Evolutionary conservation across 2,797 vertebrate genomes (phyloP), one percentile per base, ranked within the genome.

Genomic region (Gouania willdenowi): DNA sequence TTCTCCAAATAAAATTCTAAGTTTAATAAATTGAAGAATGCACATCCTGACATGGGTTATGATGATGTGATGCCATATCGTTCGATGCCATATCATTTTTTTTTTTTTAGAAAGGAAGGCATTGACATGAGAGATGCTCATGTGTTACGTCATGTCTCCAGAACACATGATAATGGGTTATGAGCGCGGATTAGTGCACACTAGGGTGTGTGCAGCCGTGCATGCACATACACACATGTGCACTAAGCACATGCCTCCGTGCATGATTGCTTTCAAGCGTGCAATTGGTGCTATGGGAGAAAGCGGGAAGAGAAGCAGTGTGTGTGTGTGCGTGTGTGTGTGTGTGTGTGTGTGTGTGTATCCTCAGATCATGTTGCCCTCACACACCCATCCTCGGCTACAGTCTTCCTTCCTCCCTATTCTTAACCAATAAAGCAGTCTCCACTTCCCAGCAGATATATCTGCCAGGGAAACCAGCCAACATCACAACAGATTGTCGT

Each of bases 141-240:
- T 35, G 62, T 53, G 71, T 75, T 84, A 78, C 77, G 70, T 84
- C 83, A 86, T 83, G 58, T 74, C 70, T 81, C 64, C 34, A 69
- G 54, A 68, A 65, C 71, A 73, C 60, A 85, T 71, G 59, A 82
- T 66, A 64, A 48, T 63, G 68, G 73, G 62, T 77, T 70, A 79
- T 44, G 52, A 65, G 34, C 57, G 66, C 77, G 70, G 45, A 74
- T 77, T 65, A 65, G 61, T 56, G 55, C 14, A 37, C 42, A 38
- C 54, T 67, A 70, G 71, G 17, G 42, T 35, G 42, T 49, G 57
- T 68, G 68, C 55, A 67, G 42, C 37, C 31, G 13, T 67, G 72
- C 51, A 11, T 69, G 62, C 41, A 66, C 41, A 53, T 68, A 67
- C 75, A 53, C 68, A 67, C 75, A 77, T 53, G 63, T 67, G 52